phyloP scores from a whole-genome alignment of 2,113 vertebrate species.

The Mesoclemmys tuberculata region DNA sequence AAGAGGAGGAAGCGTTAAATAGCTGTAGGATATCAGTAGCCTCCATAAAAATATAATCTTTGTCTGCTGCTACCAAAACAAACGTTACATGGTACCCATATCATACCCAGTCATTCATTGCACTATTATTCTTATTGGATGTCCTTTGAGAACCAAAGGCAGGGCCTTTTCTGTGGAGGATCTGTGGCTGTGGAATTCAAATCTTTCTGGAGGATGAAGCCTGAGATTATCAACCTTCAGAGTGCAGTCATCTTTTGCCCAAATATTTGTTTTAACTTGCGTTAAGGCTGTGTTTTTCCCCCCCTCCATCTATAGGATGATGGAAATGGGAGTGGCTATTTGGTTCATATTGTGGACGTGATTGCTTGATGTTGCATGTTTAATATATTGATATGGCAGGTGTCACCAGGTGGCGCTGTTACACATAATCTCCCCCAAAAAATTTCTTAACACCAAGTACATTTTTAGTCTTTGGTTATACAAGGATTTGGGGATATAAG shows the following conservation, averaged over 20 bases:
- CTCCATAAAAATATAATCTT: not conserved
- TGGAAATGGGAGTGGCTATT: not conserved
- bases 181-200: not conserved
- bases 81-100: not conserved
- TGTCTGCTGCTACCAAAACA: not conserved
- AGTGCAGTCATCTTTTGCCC: not conserved
- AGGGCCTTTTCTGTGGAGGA: not conserved
- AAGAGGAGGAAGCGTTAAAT: not conserved
- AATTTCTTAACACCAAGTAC: rapidly evolving
- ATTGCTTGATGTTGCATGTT: not conserved
- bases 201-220: not conserved
- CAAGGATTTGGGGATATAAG: not conserved
- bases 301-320: not conserved
- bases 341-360: not conserved
- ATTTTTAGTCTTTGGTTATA: not conserved
- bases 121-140: rapidly evolving
- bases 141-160: not conserved
- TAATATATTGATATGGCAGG: not conserved
- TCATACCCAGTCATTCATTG: not conserved
- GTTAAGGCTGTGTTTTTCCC: not conserved
- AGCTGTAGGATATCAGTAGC: not conserved
- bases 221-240: not conserved
- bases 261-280: not conserved
- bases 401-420: not conserved
- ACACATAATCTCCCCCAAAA: not conserved